Conservation (phyloP, 1,140 invertebrate genomes). For the Heliconius hermathena region DNA sequence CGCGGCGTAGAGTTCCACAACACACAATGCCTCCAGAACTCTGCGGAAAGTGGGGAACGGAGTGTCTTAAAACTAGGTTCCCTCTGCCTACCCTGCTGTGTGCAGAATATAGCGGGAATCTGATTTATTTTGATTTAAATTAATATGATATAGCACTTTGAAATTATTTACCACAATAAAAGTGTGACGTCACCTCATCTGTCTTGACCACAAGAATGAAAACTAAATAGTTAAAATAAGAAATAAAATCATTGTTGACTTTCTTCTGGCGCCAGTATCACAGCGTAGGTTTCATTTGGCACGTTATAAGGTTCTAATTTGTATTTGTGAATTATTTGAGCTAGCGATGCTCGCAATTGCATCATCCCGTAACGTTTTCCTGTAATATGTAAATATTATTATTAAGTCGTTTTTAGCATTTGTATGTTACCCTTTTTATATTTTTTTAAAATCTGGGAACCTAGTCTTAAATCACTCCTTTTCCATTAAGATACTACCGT, state of each 20-base stretch:
- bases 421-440: neutral
- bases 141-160: neutral
- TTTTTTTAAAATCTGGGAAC: no score
- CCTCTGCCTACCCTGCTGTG: no score
- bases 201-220: no score
- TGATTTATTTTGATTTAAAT: neutral
- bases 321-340: constrained; percentile 58
- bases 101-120: no score
- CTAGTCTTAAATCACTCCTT: no score
- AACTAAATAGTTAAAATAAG: no score
- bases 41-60: no score
- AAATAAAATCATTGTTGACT: constrained; percentile 2
- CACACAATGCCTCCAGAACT: no score
- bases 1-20: no score
- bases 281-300: constrained; percentile 50
- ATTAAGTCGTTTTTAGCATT: neutral
- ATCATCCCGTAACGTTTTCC: constrained; percentile 68
- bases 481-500: no score
- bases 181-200: no score
- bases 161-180: neutral
- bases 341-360: constrained; percentile 59
- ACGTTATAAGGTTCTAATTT: constrained; percentile 52
- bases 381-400: constrained; percentile 43
- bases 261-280: constrained; percentile 50
- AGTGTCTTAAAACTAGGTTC: no score